Evolutionary conservation across 2,888 invertebrate genomes (phyloP).

Genomic region (Eupithecia inturbata): DNA sequence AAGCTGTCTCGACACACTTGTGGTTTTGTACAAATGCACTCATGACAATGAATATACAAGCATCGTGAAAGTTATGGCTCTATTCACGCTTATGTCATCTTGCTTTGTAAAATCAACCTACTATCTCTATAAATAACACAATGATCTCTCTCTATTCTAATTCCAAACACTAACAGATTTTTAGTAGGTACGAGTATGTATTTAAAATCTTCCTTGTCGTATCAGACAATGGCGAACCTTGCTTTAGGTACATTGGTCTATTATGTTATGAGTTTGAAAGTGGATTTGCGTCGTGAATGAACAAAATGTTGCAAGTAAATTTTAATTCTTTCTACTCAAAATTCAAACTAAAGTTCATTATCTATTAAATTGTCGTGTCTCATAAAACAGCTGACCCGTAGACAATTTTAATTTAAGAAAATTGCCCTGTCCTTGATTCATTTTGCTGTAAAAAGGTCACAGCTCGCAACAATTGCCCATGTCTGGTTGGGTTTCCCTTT

Average conservation of each 20-base stretch:
- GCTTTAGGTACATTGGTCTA: neutral
- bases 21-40: conserved; percentile 37
- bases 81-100: conserved; percentile 4
- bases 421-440: conserved; percentile 1
- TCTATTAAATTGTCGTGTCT: neutral
- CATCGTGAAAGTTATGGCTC: conserved; percentile 33
- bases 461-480: conserved; percentile 53
- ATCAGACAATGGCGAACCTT: neutral
- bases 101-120: conserved; percentile 9
- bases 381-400: neutral
- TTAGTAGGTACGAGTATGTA: neutral
- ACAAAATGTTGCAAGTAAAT: neutral
- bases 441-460: conserved; percentile 25
- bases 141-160: neutral
- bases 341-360: neutral
- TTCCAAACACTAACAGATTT: neutral
- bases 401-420: conserved; percentile 12
- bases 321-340: neutral
- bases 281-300: neutral
- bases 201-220: neutral
- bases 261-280: neutral
- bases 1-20: conserved; percentile 32
- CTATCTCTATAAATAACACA: neutral
- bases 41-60: conserved; percentile 26
- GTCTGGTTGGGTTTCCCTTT: conserved; percentile 56